Evolutionary conservation across 2,797 vertebrate genomes (phyloP).

Genomic region (Melanotaenia pygmaea): DNA sequence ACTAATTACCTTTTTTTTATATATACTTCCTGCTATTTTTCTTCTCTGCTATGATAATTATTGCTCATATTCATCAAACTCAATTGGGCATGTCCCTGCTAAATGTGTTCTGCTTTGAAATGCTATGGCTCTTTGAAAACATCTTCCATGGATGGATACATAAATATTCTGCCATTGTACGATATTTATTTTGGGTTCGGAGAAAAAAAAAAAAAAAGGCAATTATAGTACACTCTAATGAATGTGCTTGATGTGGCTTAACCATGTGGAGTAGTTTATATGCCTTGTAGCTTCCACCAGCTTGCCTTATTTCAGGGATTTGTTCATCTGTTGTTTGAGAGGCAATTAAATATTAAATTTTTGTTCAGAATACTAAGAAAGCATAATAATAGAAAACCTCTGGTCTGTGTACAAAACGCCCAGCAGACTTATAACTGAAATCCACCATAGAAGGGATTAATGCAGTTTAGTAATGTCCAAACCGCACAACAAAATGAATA

Average conservation of each 20-base stretch:
- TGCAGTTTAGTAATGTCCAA: constrained; percentile 58
- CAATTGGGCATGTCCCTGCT: constrained; percentile 16
- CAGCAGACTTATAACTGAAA: constrained; percentile 55
- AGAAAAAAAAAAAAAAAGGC: constrained; percentile 1
- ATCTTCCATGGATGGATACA: constrained; percentile 29
- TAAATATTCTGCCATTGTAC: constrained; percentile 36
- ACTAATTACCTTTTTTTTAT: neutral
- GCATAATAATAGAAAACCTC: constrained; percentile 47
- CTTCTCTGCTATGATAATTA: constrained; percentile 18
- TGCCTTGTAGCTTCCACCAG: constrained; percentile 49
- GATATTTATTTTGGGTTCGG: constrained; percentile 31
- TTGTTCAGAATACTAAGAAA: constrained; percentile 47
- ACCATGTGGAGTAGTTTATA: constrained; percentile 26
- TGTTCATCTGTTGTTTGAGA: constrained; percentile 48
- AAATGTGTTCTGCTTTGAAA: constrained; percentile 36
- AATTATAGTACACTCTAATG: constrained; percentile 7
- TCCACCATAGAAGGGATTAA: constrained; percentile 62
- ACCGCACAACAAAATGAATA: constrained; percentile 55
- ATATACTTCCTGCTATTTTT: constrained; percentile 9
- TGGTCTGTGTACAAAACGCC: constrained; percentile 44
- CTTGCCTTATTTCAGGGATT: constrained; percentile 43
- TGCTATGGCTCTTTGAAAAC: constrained; percentile 26
- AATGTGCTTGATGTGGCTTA: constrained; percentile 26
- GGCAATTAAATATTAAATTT: constrained; percentile 54
- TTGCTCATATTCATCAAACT: constrained; percentile 40